Conservation (phyloP, 2,888 invertebrate genomes). For the Drosophila tanythrix region DNA sequence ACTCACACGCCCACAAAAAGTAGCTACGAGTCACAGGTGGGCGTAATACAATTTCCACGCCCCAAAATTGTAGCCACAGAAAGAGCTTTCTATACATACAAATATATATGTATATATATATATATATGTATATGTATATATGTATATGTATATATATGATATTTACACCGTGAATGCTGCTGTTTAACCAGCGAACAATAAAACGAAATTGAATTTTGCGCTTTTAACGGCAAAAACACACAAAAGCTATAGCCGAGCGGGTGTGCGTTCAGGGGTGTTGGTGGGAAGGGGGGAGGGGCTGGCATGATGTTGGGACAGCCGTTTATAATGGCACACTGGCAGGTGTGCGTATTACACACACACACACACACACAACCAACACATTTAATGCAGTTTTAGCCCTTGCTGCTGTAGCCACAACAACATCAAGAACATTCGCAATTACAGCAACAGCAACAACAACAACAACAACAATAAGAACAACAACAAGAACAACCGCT, state of each 20-base stretch:
- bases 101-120: background rate
- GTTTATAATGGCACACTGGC: constrained; percentile 31
- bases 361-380: constrained; percentile 24
- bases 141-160: constrained; percentile 17
- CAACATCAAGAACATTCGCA: background rate
- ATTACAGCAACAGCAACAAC: constrained; percentile 5
- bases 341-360: constrained; percentile 34
- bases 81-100: background rate
- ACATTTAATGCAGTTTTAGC: constrained; percentile 56
- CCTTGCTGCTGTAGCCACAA: constrained; percentile 21
- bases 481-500: constrained; percentile 6
- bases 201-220: constrained; percentile 79
- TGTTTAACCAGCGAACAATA: constrained; percentile 78
- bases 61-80: constrained; percentile 18
- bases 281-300: background rate
- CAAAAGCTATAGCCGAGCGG: constrained; percentile 50
- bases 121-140: background rate
- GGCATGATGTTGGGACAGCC: background rate
- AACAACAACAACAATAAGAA: constrained; percentile 1
- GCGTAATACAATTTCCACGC: constrained; percentile 71
- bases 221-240: constrained; percentile 72
- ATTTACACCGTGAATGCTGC: constrained; percentile 50
- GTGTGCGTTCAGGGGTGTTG: background rate
- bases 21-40: constrained; percentile 70
- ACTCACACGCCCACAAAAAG: constrained; percentile 25